These are phyloP conservation scores for Diarsia mendica DNA, from an alignment of 2,888 invertebrate species.

Conservation along the genomic window DNA sequence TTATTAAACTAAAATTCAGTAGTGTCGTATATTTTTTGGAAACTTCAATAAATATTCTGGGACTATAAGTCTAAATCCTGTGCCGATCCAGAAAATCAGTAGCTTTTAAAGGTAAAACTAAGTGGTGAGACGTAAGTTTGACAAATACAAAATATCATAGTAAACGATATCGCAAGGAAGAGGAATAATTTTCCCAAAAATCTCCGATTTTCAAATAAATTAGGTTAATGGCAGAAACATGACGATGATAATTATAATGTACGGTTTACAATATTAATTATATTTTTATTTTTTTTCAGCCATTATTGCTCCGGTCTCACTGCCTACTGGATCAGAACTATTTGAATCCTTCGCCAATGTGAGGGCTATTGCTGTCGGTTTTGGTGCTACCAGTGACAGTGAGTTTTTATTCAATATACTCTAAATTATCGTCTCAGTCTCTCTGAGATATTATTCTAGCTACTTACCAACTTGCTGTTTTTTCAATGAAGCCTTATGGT, in stretches of 20 bases:
- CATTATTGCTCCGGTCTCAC: conserved; percentile 66
- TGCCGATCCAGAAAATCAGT: not conserved
- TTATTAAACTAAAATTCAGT: not conserved
- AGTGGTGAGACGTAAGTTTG: not conserved
- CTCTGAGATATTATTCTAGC: not conserved
- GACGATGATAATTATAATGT: not conserved
- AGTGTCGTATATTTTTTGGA: not conserved
- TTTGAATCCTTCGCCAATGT: conserved; percentile 66
- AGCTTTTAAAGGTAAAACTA: not conserved
- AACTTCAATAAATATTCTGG: not conserved
- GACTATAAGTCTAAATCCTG: not conserved
- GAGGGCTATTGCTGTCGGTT: conserved; percentile 66
- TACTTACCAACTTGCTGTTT: not conserved
- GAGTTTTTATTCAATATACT: conserved; percentile 30
- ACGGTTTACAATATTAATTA: no score
- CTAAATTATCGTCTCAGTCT: not conserved
- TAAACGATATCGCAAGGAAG: not conserved
- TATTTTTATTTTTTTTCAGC: conserved; percentile 63
- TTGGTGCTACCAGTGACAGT: conserved; percentile 72
- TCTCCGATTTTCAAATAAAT: not conserved
- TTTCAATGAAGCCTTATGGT: no score
- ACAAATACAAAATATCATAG: not conserved
- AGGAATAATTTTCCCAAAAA: not conserved
- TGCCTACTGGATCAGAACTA: conserved; percentile 69
- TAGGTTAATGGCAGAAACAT: not conserved